Base-by-base conservation (phyloP, 2,888 invertebrate genomes). In the Meganola albula region DNA sequence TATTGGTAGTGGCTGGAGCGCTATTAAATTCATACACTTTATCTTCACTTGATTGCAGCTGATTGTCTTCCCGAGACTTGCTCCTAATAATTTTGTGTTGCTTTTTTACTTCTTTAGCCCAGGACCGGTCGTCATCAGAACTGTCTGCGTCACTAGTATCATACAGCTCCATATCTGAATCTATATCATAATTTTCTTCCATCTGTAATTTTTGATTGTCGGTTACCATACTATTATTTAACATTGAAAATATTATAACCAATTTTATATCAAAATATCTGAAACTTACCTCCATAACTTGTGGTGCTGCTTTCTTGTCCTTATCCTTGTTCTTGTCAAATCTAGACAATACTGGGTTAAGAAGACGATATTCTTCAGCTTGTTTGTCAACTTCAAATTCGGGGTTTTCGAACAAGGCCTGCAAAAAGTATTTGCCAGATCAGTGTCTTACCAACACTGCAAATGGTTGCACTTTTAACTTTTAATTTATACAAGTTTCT, bases 321-420 rank as follows among this genome's bases (percentile, higher is more conserved):
- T 91, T 92, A 52, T 89, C 88, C 58, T 91, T 92, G 25, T 88
- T 87, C 63, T 92, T 94, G 51, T 94, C 93, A 29, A 96, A 71
- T 53, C 94, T 91, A 16, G 95, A 92, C 20, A 98, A 84, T 3
- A 96, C 95, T 10, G 97, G 97, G 72, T 97, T 96, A 10, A 97
- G 80, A 39, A 98, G 85, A 53, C 92, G 88, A 71, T 90, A 99
- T 66, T 97, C 97, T 58, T 96, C 95, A 27, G 94, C 91, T 62
- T 90, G 90, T 56, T 90, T 92, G 67, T 98, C 94, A 34, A 98
- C 93, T 76, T 97, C 92, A 74, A 95, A 99, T 64, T 97, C 96
- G 7, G 96, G 92, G 83, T 99, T 95, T 54, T 90, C 91, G 74
- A 99, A 99, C 67, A 99, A 78, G 1, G 90, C 91, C 78, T 87